Base-by-base conservation (phyloP, 2,888 invertebrate genomes). In the Clostera curtula region DNA sequence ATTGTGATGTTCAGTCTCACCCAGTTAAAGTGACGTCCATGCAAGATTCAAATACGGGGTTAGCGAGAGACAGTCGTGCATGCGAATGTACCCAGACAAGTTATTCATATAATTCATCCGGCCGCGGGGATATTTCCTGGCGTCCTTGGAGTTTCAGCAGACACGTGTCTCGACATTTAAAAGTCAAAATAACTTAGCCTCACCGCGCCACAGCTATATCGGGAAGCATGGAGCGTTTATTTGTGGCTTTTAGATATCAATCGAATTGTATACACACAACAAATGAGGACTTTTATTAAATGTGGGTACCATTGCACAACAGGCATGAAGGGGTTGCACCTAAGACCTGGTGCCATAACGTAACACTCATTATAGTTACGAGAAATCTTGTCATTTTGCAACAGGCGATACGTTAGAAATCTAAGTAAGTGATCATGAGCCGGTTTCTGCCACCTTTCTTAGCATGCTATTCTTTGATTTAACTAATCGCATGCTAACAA, bases 381-480 rank as follows among this genome's bases (percentile, higher is more conserved):
- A 40, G 43, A 46, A 54, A 48, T 52, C 37, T 44, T 43, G 33
- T 45, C 38, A 48, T 56, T 42, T 48, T 40, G 48, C 51, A 36
- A 34, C 44, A 43, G 50, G 55, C 50, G 45, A 43, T 39, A 25
- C 24, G 27, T 24, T 31, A 37, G 40, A 38, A 45, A 39, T 43
- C 47, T 45, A 15, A 15, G 74, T 74, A 68, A 73, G 80, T 80
- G 80, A 80, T 80, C 80, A 77, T 69, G 53, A 60, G 75, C 80
- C 80, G 79, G 79, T 71, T 62, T 58, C 45, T 46, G 41, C 46
- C 48, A 35, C 53, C 47, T 46, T 40, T 56, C 58, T 51, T 28
- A 53, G 69, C 68, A 70, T 68, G 68, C 36, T 26, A 30, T 45
- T 49, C 43, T 40, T 46, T 42, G 43, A 53, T 43, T 39, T 35